Percentiles rank a stretch among this genome's conserved stretches.
phyloP scores from a whole-genome alignment of 2,113 vertebrate species.

The Rhineura floridana region DNA sequence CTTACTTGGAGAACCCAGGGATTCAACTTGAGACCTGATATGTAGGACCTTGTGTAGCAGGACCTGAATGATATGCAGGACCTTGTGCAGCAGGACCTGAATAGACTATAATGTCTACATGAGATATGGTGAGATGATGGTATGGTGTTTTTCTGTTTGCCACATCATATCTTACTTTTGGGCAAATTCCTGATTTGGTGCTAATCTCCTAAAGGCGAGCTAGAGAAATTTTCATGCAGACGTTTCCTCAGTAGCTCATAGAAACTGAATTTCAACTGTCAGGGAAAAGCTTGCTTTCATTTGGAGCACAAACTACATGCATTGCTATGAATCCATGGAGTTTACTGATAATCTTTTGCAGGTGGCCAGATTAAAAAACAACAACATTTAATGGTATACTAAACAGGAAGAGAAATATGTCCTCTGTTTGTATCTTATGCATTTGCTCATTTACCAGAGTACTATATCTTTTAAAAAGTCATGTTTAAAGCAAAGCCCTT shows the following conservation, averaged over 20 bases:
- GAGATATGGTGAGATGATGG: not conserved
- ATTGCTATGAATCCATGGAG: conserved; percentile 60
- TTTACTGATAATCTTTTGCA: conserved; percentile 59
- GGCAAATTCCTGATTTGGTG: not conserved
- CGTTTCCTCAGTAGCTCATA: not conserved
- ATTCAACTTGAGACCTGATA: no score
- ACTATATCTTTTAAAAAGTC: conserved; percentile 47
- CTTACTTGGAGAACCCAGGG: no score
- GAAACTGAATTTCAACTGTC: conserved; percentile 40
- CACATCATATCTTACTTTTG: not conserved
- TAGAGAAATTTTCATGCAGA: not conserved
- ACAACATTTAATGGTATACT: conserved; percentile 34
- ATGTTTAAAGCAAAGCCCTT: conserved; percentile 20
- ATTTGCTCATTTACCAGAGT: conserved; percentile 52
- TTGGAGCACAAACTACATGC: conserved; percentile 51
- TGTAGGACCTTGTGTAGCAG: no score
- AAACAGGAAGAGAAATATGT: conserved; percentile 62
- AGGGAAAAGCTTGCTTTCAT: conserved; percentile 36
- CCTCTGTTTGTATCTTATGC: conserved; percentile 59
- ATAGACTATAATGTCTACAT: not conserved
- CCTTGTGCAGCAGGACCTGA: no score
- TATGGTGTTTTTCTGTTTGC: not conserved
- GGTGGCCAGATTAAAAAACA: conserved; percentile 61
- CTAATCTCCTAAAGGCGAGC: not conserved
- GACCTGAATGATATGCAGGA: no score